Base-by-base conservation (phyloP, 1,140 invertebrate species). In the Temnothorax curvispinosus region DNA sequence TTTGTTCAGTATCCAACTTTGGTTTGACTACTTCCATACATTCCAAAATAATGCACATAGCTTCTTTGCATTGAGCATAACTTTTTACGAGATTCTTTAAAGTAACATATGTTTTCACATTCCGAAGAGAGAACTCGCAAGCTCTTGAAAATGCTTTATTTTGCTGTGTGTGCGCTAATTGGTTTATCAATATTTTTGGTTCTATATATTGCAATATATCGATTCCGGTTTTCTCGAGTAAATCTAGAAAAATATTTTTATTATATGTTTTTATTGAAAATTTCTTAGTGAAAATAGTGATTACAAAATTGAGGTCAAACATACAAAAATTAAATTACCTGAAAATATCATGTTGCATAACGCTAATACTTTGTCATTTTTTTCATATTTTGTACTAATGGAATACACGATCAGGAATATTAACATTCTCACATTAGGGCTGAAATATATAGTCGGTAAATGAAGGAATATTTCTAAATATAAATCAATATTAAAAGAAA, bases 391-490 rank as follows among this genome's bases (percentile, higher is more conserved):
- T 87, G 86, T 87, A 38, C 82, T 92, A 72, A 94, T 87, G 27
- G 89, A 87, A 72, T 91, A 94, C 15, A 94, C 62, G 8, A 92
- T 38, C 18, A 94, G 82, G 60, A 92, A 91, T 52, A 91, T 87
- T 52, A 94, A 58, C 38, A 65, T 86, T 85, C 88, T 93, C 3
- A 92, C 15, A 78, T 94, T 64, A 50, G 74, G 15, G 27, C 58
- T 67, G 3, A 94, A 69, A 84, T 90, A 90, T 38, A 89, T 87
- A 1, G 91, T 71, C 32, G 93, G 93, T 54, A 94, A 60, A 84
- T 86, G n/a, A 38, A 89, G 65, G 13, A 94, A 75, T 65, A 94
- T 86, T 87, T 92, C 44, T 35, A 94, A 91, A 88, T 90, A 80
- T 50, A 87, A 52, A 65, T 85, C 38, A 71, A 94, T 47, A 84